A percentile compares a stretch with the other conserved stretches of the same genome.
Conservation (phyloP, 2,888 invertebrate species). For the Minunthozetes semirufus region DNA sequence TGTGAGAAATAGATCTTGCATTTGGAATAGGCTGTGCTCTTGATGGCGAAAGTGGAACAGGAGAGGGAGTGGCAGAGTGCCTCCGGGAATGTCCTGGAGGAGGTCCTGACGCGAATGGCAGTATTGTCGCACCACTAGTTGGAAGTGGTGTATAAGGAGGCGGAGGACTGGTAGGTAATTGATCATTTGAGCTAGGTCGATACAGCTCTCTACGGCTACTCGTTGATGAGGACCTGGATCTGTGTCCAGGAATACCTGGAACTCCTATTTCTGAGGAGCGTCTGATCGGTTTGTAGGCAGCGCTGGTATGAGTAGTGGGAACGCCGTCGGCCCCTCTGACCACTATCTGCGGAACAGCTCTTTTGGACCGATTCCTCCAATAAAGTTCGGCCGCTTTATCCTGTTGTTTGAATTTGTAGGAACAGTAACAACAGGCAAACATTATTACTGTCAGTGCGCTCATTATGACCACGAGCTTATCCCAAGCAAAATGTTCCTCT, state of each 20-base stretch:
- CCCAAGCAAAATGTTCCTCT: neutral
- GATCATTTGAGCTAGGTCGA: neutral
- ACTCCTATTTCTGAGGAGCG: neutral
- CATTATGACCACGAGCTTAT: neutral
- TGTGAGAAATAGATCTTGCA: neutral
- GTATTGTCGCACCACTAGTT: neutral
- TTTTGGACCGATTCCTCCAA: neutral
- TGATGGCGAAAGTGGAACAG: neutral
- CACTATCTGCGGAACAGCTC: neutral
- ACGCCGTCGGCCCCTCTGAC: neutral
- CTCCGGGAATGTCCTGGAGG: too few relatives aligned
- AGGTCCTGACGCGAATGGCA: neutral
- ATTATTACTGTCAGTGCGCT: neutral
- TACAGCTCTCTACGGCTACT: neutral
- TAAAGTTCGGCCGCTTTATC: neutral
- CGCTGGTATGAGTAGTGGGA: neutral
- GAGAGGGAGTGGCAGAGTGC: too few relatives aligned
- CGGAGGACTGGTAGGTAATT: neutral
- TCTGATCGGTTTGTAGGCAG: neutral
- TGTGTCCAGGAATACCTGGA: neutral
- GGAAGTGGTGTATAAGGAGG: neutral
- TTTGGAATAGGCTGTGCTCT: neutral
- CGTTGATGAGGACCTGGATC: neutral
- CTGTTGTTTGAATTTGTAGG: slow-evolving; percentile 6
- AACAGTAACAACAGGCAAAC: neutral